Percentiles rank a stretch among this genome's conserved stretches.
These are phyloP conservation scores for Nyctibius bracteatus DNA, from an alignment of 2,113 vertebrate species.

Conservation along the genomic window DNA sequence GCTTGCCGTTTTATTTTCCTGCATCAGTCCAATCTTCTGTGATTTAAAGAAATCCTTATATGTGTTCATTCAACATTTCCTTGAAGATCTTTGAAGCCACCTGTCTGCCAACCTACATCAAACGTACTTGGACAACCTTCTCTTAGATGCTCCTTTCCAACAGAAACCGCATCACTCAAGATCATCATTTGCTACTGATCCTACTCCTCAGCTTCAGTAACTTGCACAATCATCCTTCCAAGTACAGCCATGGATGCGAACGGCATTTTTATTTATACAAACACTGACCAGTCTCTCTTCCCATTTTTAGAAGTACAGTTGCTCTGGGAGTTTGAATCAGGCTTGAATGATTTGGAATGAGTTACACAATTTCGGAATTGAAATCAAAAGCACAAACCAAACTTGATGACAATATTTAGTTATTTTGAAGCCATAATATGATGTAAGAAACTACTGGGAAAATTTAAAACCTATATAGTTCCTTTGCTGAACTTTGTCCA, in stretches of 20 bases:
- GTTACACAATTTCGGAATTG: neutral
- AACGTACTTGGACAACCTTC: neutral
- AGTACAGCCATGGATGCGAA: neutral
- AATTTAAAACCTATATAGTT: neutral
- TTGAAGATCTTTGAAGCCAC: neutral
- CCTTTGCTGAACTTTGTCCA: neutral
- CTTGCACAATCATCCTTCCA: neutral
- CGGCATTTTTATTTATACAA: neutral
- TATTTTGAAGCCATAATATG: neutral
- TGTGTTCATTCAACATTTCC: neutral
- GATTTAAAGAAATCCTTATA: neutral
- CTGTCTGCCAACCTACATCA: neutral
- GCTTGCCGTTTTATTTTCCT: neutral
- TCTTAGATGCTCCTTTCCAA: neutral
- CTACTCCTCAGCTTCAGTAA: neutral
- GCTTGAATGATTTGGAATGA: neutral
- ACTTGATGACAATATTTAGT: neutral
- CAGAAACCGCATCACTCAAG: neutral
- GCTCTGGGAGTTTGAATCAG: neutral
- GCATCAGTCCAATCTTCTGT: neutral
- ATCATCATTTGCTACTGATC: neutral
- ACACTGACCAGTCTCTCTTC: neutral
- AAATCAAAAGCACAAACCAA: conserved; percentile 2
- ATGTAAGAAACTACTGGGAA: neutral
- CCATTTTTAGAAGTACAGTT: neutral